Conservation (phyloP, 2,888 invertebrate species). For the Rotaria socialis region DNA sequence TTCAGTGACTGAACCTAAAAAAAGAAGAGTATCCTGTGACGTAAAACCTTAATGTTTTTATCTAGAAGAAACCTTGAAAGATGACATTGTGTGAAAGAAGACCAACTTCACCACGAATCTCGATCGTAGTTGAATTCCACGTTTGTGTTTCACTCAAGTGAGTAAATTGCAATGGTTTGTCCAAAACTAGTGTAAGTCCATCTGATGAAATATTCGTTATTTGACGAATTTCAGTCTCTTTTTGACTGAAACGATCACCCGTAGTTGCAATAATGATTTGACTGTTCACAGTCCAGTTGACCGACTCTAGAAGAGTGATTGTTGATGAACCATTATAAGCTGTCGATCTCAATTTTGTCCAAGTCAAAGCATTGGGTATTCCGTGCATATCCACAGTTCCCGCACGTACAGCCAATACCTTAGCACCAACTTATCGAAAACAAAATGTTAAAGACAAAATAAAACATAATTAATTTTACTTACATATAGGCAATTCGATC, state of each 20-base stretch:
- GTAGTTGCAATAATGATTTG: conserved; percentile 52
- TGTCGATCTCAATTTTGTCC: conserved; percentile 51
- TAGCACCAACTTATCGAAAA: conserved; percentile 29
- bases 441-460: too few relatives aligned
- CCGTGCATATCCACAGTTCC: conserved; percentile 53
- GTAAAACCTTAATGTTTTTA: too few relatives aligned
- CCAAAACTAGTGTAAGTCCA: conserved; percentile 32
- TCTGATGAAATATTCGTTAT: not conserved
- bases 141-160: conserved; percentile 34
- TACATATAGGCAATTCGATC: conserved; percentile 54
- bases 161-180: conserved; percentile 44
- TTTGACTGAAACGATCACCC: conserved; percentile 40
- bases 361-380: conserved; percentile 49
- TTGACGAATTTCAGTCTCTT: conserved; percentile 19
- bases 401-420: conserved; percentile 51
- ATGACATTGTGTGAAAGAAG: conserved; percentile 26
- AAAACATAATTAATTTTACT: conserved; percentile 41
- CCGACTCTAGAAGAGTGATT: conserved; percentile 49
- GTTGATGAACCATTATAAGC: conserved; percentile 49
- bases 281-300: conserved; percentile 51
- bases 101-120: conserved; percentile 38
- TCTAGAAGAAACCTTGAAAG: conserved; percentile 41
- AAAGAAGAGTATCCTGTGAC: too few relatives aligned
- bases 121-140: not conserved
- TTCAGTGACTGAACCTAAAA: conserved; percentile 49